Conservation (phyloP, 2,113 vertebrate genomes). For the Rhinopomastus cyanomelas region DNA sequence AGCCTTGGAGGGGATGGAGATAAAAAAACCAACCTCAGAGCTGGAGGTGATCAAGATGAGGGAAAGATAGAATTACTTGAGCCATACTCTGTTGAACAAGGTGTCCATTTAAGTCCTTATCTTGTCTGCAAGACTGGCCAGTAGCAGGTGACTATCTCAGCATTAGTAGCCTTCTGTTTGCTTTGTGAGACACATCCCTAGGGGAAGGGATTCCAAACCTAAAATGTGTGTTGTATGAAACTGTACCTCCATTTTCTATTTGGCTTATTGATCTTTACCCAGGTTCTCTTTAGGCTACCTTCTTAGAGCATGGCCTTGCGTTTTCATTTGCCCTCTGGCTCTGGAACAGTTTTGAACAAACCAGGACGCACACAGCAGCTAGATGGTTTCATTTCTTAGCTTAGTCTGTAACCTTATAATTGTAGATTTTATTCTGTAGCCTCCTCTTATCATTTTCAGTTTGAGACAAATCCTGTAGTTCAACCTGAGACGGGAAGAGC, state of each 20-base stretch:
- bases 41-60: neutral
- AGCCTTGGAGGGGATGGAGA: neutral
- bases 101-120: neutral
- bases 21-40: neutral
- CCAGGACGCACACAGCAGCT: too few relatives aligned
- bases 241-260: accelerated
- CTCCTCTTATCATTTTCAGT: too few relatives aligned
- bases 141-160: neutral
- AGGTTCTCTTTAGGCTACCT: too few relatives aligned
- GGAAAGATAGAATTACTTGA: neutral
- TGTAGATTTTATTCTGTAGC: too few relatives aligned
- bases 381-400: too few relatives aligned
- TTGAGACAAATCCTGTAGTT: too few relatives aligned
- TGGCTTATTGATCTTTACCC: neutral
- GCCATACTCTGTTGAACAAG: neutral
- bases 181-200: neutral
- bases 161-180: neutral
- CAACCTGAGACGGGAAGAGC: too few relatives aligned
- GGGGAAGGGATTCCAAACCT: neutral
- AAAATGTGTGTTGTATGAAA: neutral
- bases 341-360: too few relatives aligned
- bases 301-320: too few relatives aligned
- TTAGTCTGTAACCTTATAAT: too few relatives aligned
- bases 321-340: too few relatives aligned
- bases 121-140: neutral